phyloP scores from a whole-genome alignment of 2,797 vertebrate species.

The Adelosebastes latens region DNA sequence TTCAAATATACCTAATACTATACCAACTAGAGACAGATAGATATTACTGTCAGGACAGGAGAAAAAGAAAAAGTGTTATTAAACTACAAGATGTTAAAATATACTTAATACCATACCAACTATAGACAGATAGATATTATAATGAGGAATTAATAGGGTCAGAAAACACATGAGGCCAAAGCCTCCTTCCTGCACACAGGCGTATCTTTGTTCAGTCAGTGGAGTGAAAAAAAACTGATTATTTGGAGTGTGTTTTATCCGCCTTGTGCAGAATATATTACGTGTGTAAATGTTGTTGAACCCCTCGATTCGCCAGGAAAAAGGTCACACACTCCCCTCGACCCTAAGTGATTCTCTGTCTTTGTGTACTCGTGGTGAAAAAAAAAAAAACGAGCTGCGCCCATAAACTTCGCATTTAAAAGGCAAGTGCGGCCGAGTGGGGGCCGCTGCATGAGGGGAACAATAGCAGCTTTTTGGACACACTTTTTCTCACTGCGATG shows the following conservation, averaged over 20 bases:
- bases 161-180: slow-evolving; percentile 60
- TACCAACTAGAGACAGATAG: background rate
- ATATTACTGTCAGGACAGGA: slow-evolving; percentile 4
- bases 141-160: slow-evolving; percentile 62
- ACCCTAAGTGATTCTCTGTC: slow-evolving; percentile 85
- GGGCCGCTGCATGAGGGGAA: slow-evolving; percentile 80
- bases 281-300: slow-evolving; percentile 89
- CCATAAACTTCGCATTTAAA: slow-evolving; percentile 90
- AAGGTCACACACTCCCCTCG: slow-evolving; percentile 90
- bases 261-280: slow-evolving; percentile 87
- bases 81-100: background rate
- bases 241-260: slow-evolving; percentile 82
- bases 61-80: background rate
- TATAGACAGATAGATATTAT: slow-evolving; percentile 1
- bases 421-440: slow-evolving; percentile 86
- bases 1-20: background rate
- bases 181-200: slow-evolving; percentile 58
- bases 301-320: slow-evolving; percentile 83
- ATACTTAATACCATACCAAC: background rate
- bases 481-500: slow-evolving; percentile 87
- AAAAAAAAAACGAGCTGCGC: slow-evolving; percentile 81
- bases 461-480: slow-evolving; percentile 88
- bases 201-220: slow-evolving; percentile 75
- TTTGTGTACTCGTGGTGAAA: slow-evolving; percentile 83
- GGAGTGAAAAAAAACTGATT: slow-evolving; percentile 72